These are phyloP conservation scores for Myotis daubentonii DNA, from an alignment of 2,797 vertebrate species.

Conservation along the genomic window DNA sequence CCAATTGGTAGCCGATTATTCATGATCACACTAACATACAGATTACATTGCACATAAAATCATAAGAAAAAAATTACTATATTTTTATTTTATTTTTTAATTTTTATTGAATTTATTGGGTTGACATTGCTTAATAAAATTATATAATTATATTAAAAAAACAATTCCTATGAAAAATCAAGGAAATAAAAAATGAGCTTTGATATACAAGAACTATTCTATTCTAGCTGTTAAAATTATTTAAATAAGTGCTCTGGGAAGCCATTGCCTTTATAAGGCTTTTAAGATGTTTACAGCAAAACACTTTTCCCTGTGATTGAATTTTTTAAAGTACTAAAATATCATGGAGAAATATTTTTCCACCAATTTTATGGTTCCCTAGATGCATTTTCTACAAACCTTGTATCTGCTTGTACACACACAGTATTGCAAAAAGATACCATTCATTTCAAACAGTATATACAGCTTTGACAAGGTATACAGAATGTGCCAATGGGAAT, in stretches of 20 bases:
- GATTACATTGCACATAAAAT: conserved; percentile 6
- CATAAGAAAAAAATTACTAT: background rate
- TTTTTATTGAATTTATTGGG: background rate
- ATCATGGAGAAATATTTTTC: conserved; percentile 87
- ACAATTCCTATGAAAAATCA: conserved; percentile 66
- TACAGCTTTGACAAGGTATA: conserved; percentile 77
- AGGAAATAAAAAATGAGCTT: conserved; percentile 78
- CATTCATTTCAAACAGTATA: conserved; percentile 79
- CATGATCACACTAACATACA: background rate
- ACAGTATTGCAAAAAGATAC: conserved; percentile 82
- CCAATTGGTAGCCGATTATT: background rate
- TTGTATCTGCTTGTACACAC: conserved; percentile 86
- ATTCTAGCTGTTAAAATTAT: conserved; percentile 82
- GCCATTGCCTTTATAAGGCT: conserved; percentile 84
- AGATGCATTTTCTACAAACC: conserved; percentile 84
- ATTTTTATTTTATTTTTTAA: background rate
- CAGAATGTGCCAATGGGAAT: conserved; percentile 73
- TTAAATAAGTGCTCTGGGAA: conserved; percentile 79
- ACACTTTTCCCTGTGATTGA: conserved; percentile 86
- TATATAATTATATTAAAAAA: background rate
- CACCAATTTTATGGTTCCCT: conserved; percentile 87
- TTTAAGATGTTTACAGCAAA: conserved; percentile 87
- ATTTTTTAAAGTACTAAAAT: conserved; percentile 89
- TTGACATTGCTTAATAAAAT: background rate
- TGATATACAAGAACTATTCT: conserved; percentile 61